These are phyloP conservation scores for Hyles lineata DNA, from an alignment of 2,888 invertebrate species.

Conservation along the genomic window DNA sequence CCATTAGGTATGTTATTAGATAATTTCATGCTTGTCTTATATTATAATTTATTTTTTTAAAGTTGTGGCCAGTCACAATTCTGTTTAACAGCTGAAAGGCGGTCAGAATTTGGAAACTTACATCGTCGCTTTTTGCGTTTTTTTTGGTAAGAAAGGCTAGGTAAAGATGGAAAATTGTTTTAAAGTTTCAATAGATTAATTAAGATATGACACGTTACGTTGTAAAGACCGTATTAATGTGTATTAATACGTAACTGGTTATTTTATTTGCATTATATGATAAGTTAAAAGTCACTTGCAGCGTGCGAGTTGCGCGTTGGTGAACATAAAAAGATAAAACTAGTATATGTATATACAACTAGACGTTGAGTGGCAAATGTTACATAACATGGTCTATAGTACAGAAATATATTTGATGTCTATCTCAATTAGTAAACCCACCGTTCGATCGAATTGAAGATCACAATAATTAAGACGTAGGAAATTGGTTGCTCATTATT, in stretches of 20 bases:
- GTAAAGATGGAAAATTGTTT: background rate
- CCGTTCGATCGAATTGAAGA: background rate
- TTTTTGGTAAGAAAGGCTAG: too few species aligned
- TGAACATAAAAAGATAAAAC: conserved; percentile 13
- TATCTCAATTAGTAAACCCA: background rate
- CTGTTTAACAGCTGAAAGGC: too few species aligned
- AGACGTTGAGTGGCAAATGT: conserved; percentile 10
- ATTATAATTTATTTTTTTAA: too few species aligned
- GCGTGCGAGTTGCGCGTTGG: conserved; percentile 5
- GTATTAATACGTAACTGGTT: conserved; percentile 22
- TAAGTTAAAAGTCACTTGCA: conserved; percentile 27
- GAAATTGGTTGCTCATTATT: too few species aligned
- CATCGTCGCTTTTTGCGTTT: too few species aligned
- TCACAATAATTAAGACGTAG: background rate
- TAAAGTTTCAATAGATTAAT: conserved; percentile 1
- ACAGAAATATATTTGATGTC: background rate
- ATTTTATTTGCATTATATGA: conserved; percentile 25
- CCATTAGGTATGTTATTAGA: too few species aligned
- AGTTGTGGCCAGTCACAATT: too few species aligned
- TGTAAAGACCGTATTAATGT: background rate
- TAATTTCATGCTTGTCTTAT: too few species aligned
- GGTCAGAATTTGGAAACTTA: too few species aligned
- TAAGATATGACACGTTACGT: background rate
- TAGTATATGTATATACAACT: background rate
- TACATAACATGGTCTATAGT: background rate